Base-by-base conservation (phyloP, 1,140 invertebrate species). In the Sycophaga agraensis region DNA sequence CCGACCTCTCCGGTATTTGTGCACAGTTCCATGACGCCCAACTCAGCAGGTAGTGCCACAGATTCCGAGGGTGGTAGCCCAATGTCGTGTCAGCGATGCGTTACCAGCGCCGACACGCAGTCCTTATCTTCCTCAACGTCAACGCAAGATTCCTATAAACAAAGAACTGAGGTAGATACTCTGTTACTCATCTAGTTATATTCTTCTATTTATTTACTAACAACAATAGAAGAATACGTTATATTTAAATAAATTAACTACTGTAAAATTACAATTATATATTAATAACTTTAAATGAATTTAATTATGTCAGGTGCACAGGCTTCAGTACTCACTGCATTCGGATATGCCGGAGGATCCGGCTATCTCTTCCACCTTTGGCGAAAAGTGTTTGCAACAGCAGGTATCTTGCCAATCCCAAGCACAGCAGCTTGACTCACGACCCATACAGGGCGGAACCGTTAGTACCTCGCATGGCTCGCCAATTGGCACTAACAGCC, bases 381-480 rank as follows among this genome's bases (percentile, higher is more conserved):
- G 83, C 2, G 87, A 89, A 35, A 82, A 85, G 66, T 77, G 81
- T 81, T 66, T 73, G 68, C 71, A 69, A 19, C 68, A 69, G 9
- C 66, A 64, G 37, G 68, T 16, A 73, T 70, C 56, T 73, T 78
- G 43, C 66, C 73, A 48, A 71, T 82, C 39, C 82, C 39, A 53
- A 9, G 42, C 42, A 19, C 69, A 69, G 26, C 74, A 77, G 45
- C 59, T 72, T 16, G 78, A 89, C 71, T 83, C 84, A 12, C 81
- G 87, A 63, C 89, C 88, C 0, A 90, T 90, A 61, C 88, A 90
- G 77, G 88, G 88, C 14, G 88, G 87, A 2, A 85, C 88, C 8
- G 86, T 91, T 5, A 89, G 88, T 67, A 90, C 89, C 1, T 90
- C 88, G 73, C 87, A 89, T 66, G 86, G 88, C 14, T 88, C 87